Evolutionary conservation across 2,113 vertebrate species (phyloP).

Genomic region (Numenius arquata): DNA sequence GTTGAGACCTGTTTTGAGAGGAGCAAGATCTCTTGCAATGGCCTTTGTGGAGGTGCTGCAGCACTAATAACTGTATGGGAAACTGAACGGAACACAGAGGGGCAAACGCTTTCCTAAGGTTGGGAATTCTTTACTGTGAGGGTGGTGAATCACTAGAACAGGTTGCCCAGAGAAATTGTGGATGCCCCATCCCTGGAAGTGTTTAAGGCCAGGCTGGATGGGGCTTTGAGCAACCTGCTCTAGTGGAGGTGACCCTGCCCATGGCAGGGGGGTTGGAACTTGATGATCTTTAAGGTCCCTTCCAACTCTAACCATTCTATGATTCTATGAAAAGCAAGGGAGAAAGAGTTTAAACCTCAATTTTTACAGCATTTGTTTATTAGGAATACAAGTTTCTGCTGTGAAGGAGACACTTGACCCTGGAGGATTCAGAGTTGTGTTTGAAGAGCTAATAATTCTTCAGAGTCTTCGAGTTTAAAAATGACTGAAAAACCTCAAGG

Average conservation of each 20-base stretch:
- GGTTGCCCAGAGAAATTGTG: too few species aligned
- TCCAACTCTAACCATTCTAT: too few species aligned
- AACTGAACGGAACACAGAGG: neutral
- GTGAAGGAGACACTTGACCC: neutral
- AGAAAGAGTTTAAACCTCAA: neutral
- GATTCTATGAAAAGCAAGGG: neutral
- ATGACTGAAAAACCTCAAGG: neutral
- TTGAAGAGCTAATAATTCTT: neutral
- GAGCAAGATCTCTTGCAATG: rapidly evolving
- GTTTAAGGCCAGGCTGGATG: too few species aligned
- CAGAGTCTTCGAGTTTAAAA: neutral
- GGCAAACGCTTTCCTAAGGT: neutral
- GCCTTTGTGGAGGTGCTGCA: neutral
- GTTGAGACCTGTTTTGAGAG: neutral
- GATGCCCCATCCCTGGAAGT: too few species aligned
- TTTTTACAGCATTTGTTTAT: neutral
- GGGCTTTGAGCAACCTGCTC: too few species aligned
- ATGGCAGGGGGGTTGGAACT: too few species aligned
- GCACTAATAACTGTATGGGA: neutral
- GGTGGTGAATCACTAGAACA: too few species aligned
- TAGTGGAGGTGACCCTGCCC: too few species aligned
- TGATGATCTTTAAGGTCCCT: too few species aligned
- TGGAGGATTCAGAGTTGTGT: neutral
- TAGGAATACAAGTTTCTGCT: neutral
- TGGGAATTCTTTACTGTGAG: too few species aligned